Evolutionary conservation across 2,797 vertebrate genomes (phyloP).

Genomic region (Melanotaenia parkinsoni): DNA sequence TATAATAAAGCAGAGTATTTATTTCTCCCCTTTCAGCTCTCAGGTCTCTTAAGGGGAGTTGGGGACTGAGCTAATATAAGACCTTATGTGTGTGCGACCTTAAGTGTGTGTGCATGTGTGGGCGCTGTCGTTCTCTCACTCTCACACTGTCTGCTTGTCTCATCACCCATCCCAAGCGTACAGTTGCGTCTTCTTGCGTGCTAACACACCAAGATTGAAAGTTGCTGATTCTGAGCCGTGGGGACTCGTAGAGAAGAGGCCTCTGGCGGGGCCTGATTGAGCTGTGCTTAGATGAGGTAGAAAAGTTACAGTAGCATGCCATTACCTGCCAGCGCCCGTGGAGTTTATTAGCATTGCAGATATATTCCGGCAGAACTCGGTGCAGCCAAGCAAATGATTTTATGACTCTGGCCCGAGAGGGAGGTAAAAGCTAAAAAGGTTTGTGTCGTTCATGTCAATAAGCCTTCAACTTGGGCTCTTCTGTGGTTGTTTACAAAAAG

Average conservation of each 20-base stretch:
- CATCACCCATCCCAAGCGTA: slow-evolving; percentile 78
- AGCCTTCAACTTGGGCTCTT: slow-evolving; percentile 35
- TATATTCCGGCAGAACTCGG: slow-evolving; percentile 71
- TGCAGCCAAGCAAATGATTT: slow-evolving; percentile 80
- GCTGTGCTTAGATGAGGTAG: slow-evolving; percentile 79
- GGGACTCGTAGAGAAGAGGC: slow-evolving; percentile 77
- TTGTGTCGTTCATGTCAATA: slow-evolving; percentile 73
- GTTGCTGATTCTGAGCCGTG: slow-evolving; percentile 78
- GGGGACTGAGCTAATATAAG: slow-evolving; percentile 79
- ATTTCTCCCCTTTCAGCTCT: slow-evolving; percentile 73
- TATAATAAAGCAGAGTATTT: slow-evolving; percentile 85
- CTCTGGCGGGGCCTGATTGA: slow-evolving; percentile 80
- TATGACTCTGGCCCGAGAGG: slow-evolving; percentile 68
- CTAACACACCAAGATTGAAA: slow-evolving; percentile 81
- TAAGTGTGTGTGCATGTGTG: slow-evolving; percentile 23
- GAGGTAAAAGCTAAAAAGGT: slow-evolving; percentile 73
- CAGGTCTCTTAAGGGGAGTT: slow-evolving; percentile 80
- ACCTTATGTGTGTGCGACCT: slow-evolving; percentile 48
- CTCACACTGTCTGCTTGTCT: slow-evolving; percentile 77
- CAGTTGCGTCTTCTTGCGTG: slow-evolving; percentile 77
- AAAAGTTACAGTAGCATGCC: slow-evolving; percentile 80
- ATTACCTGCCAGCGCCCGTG: slow-evolving; percentile 77
- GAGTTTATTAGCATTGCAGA: slow-evolving; percentile 84
- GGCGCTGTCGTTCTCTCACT: slow-evolving; percentile 47
- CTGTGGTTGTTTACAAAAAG: slow-evolving; percentile 35